Percentiles rank a stretch among this genome's conserved stretches.
Conservation (phyloP, 2,888 invertebrate species). For the Lasioglossum figueresi region DNA sequence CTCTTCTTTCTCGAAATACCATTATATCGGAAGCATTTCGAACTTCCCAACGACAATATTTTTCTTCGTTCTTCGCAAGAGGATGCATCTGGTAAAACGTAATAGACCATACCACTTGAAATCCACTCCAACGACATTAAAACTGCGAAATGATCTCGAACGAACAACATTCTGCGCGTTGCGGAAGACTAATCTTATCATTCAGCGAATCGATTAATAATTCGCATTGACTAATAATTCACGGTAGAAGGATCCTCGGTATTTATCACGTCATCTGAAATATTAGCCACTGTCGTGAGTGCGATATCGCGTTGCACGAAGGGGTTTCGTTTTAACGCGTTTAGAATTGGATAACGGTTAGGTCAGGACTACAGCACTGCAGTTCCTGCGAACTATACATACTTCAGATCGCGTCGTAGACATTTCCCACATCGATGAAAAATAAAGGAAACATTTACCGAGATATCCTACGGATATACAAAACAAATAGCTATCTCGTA, state of each 20-base stretch:
- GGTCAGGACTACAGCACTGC: not conserved
- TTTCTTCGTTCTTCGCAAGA: not conserved
- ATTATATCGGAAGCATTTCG: not conserved
- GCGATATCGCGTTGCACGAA: constrained; percentile 2
- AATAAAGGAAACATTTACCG: no score
- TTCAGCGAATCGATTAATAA: constrained; percentile 1
- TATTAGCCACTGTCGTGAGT: constrained; percentile 4
- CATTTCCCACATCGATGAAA: no score
- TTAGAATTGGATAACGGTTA: constrained; percentile 2
- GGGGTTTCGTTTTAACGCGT: not conserved
- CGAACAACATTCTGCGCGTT: not conserved
- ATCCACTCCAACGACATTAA: not conserved
- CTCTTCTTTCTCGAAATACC: not conserved
- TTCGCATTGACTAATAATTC: not conserved
- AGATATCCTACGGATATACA: no score
- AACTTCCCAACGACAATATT: not conserved
- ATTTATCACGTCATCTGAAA: constrained; percentile 13
- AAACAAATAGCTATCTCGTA: no score
- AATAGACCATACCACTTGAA: no score
- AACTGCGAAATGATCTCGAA: not conserved
- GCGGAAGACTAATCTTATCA: not conserved
- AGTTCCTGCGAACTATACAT: not conserved
- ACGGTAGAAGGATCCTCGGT: not conserved
- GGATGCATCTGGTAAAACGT: not conserved
- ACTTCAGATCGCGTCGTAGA: not conserved